Percentiles rank a stretch among this genome's conserved stretches.
Evolutionary conservation across 2,888 invertebrate species (phyloP).

Genomic region (Dorcus parallelipipedus): DNA sequence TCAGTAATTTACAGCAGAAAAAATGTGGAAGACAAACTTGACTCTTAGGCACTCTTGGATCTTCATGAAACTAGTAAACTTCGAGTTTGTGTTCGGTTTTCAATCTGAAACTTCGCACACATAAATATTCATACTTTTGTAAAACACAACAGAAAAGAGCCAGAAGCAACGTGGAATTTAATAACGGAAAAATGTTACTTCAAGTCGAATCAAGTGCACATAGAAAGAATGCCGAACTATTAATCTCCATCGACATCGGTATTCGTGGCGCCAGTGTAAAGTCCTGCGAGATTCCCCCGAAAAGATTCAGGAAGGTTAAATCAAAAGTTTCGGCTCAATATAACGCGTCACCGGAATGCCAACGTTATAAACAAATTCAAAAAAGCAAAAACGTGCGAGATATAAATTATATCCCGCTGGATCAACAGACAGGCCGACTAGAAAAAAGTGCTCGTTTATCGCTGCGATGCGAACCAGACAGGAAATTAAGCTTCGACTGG

Average conservation of each 20-base stretch:
- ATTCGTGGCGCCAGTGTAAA: constrained; percentile 15
- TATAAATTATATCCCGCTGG: constrained; percentile 23
- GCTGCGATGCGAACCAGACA: constrained; percentile 20
- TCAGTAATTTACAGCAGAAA: too few species aligned
- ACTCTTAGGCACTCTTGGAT: too few species aligned
- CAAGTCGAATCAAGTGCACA: constrained; percentile 6
- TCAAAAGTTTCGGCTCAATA: constrained; percentile 11
- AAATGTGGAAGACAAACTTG: too few species aligned
- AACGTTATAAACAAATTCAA: not conserved
- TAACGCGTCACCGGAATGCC: constrained; percentile 10
- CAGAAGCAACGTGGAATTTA: constrained; percentile 4
- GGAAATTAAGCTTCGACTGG: constrained; percentile 33
- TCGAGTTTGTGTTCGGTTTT: too few species aligned
- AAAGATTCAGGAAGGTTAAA: constrained; percentile 10
- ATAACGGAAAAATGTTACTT: constrained; percentile 17
- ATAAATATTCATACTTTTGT: too few species aligned
- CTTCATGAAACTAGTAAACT: too few species aligned
- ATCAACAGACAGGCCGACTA: constrained; percentile 20
- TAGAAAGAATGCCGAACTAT: constrained; percentile 14
- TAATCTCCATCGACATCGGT: constrained; percentile 18
- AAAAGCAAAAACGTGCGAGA: constrained; percentile 3
- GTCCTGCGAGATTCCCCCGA: constrained; percentile 3
- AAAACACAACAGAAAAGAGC: too few species aligned
- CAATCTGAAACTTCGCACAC: too few species aligned
- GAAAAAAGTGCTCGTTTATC: constrained; percentile 10